Conservation (phyloP, 2,888 invertebrate genomes). For the Brenthis hecate region DNA sequence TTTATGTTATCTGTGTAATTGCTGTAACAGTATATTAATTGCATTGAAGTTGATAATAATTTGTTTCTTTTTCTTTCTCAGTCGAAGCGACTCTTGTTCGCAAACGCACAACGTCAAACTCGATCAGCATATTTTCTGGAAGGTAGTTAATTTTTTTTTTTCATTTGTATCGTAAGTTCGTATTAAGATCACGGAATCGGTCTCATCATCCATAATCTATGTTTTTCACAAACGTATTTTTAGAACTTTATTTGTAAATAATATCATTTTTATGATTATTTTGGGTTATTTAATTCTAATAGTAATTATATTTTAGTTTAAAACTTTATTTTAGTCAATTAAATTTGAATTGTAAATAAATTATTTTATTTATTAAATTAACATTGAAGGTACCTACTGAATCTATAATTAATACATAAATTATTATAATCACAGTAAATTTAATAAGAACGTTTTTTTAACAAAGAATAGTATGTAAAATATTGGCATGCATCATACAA, state of each 20-base stretch:
- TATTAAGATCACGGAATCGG: constrained; percentile 13
- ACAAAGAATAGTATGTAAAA: constrained; percentile 7
- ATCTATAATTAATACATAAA: constrained; percentile 55
- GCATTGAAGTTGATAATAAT: constrained; percentile 7
- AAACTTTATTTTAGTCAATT: constrained; percentile 32
- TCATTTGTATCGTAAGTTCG: constrained; percentile 18
- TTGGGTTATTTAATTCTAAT: constrained; percentile 39
- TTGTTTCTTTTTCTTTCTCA: constrained; percentile 65
- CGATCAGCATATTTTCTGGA: constrained; percentile 89
- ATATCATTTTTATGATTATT: constrained; percentile 25
- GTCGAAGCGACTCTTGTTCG: constrained; percentile 87
- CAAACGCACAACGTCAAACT: constrained; percentile 87
- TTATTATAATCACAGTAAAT: constrained; percentile 44
- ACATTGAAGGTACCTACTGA: constrained; percentile 61
- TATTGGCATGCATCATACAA: not conserved
- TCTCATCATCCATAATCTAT: constrained; percentile 20
- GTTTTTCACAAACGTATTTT: constrained; percentile 25
- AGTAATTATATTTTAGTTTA: constrained; percentile 34
- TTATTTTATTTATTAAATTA: constrained; percentile 49
- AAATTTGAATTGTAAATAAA: constrained; percentile 31
- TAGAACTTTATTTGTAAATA: constrained; percentile 41
- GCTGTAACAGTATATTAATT: not conserved
- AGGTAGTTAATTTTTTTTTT: constrained; percentile 80
- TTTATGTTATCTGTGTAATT: constrained; percentile 14
- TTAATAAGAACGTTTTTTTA: constrained; percentile 16